phyloP scores from a whole-genome alignment of 2,113 vertebrate genomes.

The Platysteira castanea region DNA sequence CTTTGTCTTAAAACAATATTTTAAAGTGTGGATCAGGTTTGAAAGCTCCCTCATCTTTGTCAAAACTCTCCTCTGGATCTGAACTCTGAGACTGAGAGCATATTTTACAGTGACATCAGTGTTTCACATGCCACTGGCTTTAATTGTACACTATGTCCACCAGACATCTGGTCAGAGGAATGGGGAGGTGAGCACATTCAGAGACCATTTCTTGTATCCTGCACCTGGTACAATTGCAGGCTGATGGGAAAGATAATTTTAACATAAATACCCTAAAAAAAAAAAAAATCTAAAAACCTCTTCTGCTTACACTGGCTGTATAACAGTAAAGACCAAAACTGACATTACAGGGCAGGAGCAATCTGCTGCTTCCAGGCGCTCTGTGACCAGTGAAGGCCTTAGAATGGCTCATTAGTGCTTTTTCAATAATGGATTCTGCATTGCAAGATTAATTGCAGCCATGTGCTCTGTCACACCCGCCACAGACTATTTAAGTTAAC shows the following conservation, averaged over 20 bases:
- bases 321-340: slow-evolving; percentile 25
- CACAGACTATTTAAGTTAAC: slow-evolving; percentile 66
- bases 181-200: not conserved
- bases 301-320: not conserved
- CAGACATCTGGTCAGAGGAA: not conserved
- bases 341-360: slow-evolving; percentile 52
- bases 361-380: slow-evolving; percentile 52
- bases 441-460: slow-evolving; percentile 64
- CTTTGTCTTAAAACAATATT: slow-evolving; percentile 14
- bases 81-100: not conserved
- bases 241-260: not conserved
- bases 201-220: not conserved
- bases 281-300: not conserved
- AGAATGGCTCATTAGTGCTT: slow-evolving; percentile 65
- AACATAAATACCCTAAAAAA: not conserved
- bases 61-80: not conserved
- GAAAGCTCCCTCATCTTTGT: not conserved
- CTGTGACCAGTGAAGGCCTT: slow-evolving; percentile 61
- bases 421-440: slow-evolving; percentile 68
- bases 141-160: not conserved
- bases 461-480: slow-evolving; percentile 56
- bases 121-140: slow-evolving; percentile 32
- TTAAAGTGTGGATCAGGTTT: not conserved
- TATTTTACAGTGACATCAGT: not conserved
- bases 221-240: not conserved